Evolutionary conservation across 2,797 vertebrate species (phyloP).

Genomic region (Discoglossus pictus): DNA sequence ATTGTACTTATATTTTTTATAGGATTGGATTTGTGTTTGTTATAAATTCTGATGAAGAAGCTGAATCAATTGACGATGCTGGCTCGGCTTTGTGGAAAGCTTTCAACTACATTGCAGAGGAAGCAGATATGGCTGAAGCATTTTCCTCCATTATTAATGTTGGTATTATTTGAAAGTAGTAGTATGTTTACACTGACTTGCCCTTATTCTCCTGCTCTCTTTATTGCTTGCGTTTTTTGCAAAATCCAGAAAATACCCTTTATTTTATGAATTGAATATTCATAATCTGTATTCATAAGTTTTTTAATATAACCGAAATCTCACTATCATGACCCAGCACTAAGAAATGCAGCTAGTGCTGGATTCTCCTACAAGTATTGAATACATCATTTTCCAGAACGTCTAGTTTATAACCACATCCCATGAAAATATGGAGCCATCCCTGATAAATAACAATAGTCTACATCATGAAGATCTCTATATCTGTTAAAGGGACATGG

Average conservation of each 20-base stretch:
- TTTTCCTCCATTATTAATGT: constrained; percentile 83
- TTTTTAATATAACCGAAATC: no score
- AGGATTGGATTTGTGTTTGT: constrained; percentile 97
- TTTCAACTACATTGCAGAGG: constrained; percentile 87
- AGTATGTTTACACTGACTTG: constrained; percentile 9
- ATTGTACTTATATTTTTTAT: constrained; percentile 40
- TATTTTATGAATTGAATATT: constrained; percentile 38
- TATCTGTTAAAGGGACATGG: no score
- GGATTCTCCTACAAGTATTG: no score
- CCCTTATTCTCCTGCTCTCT: constrained; percentile 1
- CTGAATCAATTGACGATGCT: constrained; percentile 81
- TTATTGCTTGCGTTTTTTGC: neutral
- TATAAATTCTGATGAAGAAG: constrained; percentile 81
- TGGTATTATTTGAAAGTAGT: constrained; percentile 63
- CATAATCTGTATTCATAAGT: no score
- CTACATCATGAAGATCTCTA: no score
- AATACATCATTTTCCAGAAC: neutral
- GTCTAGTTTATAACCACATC: no score
- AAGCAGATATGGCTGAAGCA: constrained; percentile 82
- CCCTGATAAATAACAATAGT: no score
- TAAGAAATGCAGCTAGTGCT: no score
- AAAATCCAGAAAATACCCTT: constrained; percentile 5
- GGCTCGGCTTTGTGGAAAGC: constrained; percentile 88
- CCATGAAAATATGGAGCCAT: no score
- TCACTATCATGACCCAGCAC: no score